Evolutionary conservation across 2,113 vertebrate genomes (phyloP), one percentile per base, ranked within the genome.

Genomic region (Leptocoma aspasia): DNA sequence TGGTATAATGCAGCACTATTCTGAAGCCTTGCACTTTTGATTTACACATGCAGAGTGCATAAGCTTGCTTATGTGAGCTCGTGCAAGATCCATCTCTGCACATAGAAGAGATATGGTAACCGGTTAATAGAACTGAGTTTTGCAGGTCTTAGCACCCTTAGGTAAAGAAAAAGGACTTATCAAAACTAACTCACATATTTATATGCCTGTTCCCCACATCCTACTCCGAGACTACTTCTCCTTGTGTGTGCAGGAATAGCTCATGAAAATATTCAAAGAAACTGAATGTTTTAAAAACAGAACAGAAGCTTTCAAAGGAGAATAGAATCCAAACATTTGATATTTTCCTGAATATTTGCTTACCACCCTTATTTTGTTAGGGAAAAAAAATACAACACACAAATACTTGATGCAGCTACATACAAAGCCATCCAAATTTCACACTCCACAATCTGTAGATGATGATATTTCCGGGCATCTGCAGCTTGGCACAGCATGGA

Each of bases 401-500:
- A 95, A 96, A 95, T 94, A 78, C 92, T 97, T 72, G 92, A 93
- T 89, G 82, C 73, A 93, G 90, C 90, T 86, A 89, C 61, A 96
- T 41, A 95, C 82, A 94, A 95, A 97, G 94, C 95, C 88, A 93
- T 96, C 95, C 96, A 97, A 95, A 96, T 97, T 96, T 95, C 93
- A 95, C 93, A 96, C 95, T 94, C 92, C 65, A 86, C 92, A 96
- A 95, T 97, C 95, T 96, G 96, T 91, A 93, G 93, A 96, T 84
- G 94, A 96, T 94, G 90, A 95, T 97, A 95, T 95, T 96, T 95
- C 91, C 10, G 79, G 96, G 95, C 83, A 92, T 95, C 96, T 96
- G 95, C 95, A 92, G 94, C 88, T 95, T 97, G 96, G 96, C 95
- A 96, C 82, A 96, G 95, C 97, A 89, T 89, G 92, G 96, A 93